Conservation (phyloP, 1,140 invertebrate genomes). For the Conus ventricosus region DNA sequence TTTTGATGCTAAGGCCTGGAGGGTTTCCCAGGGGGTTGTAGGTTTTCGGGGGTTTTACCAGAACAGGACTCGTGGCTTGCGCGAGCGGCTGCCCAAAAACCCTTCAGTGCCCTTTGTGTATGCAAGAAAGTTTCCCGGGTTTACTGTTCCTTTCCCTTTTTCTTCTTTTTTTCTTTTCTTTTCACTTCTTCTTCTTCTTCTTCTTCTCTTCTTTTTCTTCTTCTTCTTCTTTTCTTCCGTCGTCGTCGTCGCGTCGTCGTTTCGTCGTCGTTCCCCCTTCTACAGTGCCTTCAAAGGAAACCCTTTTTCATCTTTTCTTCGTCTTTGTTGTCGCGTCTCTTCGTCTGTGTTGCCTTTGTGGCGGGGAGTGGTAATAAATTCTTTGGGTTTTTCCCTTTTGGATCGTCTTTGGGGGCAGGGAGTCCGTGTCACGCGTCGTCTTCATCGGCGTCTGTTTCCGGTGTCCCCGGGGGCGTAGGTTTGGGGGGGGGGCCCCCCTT, state of each 20-base stretch:
- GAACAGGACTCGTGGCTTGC: conserved; percentile 34
- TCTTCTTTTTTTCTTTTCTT: conserved; percentile 7
- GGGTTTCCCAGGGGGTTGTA: conserved; percentile 49
- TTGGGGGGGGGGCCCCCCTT: not conserved
- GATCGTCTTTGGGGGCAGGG: not conserved
- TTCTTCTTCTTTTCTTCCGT: not conserved
- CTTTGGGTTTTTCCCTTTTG: not conserved
- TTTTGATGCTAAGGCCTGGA: conserved; percentile 5
- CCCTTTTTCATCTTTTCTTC: conserved; percentile 2
- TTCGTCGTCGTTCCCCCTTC: not conserved
- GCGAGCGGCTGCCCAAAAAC: not conserved
- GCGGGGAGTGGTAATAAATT: not conserved
- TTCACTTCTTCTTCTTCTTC: not conserved
- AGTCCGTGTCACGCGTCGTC: not conserved
- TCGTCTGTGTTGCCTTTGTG: no score
- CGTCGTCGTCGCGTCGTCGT: no score
- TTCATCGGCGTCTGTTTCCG: not conserved
- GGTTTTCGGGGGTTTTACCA: conserved; percentile 48
- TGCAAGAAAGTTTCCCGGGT: conserved; percentile 7
- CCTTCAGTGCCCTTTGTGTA: conserved; percentile 29
- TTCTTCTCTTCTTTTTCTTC: conserved; percentile 7
- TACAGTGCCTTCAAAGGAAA: not conserved
- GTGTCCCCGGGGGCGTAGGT: not conserved
- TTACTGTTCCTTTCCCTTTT: no score
- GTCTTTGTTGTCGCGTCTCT: not conserved